phyloP scores from a whole-genome alignment of 2,113 vertebrate genomes.

The Alaudala cheleensis region DNA sequence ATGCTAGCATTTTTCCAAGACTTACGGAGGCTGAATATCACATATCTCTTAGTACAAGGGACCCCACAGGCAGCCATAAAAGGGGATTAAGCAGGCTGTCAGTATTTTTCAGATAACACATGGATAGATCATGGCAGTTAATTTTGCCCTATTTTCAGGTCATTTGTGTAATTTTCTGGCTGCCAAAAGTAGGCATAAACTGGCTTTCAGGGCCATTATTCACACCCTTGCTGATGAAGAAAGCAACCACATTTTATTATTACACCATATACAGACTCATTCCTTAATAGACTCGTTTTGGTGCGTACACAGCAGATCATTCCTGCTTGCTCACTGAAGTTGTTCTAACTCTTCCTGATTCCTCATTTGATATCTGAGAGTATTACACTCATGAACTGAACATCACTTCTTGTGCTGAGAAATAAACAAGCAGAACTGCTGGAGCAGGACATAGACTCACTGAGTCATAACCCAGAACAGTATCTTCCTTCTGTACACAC shows the following conservation, averaged over 20 bases:
- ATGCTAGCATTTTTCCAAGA: slow-evolving; percentile 56
- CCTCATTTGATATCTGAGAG: background rate
- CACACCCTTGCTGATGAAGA: slow-evolving; percentile 36
- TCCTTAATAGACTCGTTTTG: background rate
- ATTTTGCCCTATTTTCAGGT: slow-evolving; percentile 52
- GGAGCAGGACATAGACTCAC: background rate
- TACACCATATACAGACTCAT: background rate
- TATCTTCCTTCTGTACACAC: background rate
- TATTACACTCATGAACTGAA: background rate
- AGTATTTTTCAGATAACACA: slow-evolving; percentile 56
- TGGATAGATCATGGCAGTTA: slow-evolving; percentile 48
- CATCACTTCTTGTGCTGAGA: background rate
- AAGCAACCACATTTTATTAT: slow-evolving; percentile 26
- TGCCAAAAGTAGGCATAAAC: slow-evolving; percentile 37
- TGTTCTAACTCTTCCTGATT: background rate
- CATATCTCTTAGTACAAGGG: slow-evolving; percentile 12
- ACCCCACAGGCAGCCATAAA: slow-evolving; percentile 63
- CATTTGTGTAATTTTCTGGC: slow-evolving; percentile 44
- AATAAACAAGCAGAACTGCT: background rate
- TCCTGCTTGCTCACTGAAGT: background rate
- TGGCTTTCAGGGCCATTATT: slow-evolving; percentile 11
- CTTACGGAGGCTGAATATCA: slow-evolving; percentile 54
- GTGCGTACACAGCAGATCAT: background rate
- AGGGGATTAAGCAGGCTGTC: slow-evolving; percentile 59
- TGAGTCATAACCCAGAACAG: background rate